Percentiles rank a stretch among this genome's conserved stretches.
These are phyloP conservation scores for Nesogale talazaci DNA, from an alignment of 2,113 vertebrate species.

Conservation along the genomic window DNA sequence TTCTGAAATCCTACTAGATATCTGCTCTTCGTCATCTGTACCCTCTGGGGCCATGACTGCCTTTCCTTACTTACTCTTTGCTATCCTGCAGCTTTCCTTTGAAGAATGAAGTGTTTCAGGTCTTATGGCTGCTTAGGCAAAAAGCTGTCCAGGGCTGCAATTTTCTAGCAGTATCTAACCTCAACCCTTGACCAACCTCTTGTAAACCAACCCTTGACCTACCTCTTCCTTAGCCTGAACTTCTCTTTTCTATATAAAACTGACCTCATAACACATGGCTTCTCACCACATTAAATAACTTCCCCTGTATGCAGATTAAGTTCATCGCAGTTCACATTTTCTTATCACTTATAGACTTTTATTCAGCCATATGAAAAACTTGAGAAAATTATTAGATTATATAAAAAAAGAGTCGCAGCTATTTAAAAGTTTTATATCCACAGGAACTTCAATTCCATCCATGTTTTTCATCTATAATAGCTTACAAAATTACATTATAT, in stretches of 20 bases:
- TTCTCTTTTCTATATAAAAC: constrained; percentile 51
- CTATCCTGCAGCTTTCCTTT: neutral
- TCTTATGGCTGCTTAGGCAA: neutral
- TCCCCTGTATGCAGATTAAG: neutral
- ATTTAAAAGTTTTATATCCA: neutral
- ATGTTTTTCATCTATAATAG: neutral
- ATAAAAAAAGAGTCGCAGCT: neutral
- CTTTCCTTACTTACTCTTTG: neutral
- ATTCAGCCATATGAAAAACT: neutral
- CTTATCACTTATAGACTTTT: neutral
- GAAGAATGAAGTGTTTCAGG: neutral
- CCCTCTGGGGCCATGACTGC: neutral
- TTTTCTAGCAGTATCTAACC: neutral
- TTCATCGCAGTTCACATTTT: neutral
- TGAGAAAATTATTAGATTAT: neutral
- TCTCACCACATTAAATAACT: constrained; percentile 18
- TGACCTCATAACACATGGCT: constrained; percentile 60
- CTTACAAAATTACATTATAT: constrained; percentile 42
- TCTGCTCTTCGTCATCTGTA: neutral
- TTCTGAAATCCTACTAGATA: constrained; percentile 5
- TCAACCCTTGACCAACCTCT: constrained; percentile 8
- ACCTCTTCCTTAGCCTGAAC: constrained; percentile 59
- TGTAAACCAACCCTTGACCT: constrained; percentile 1
- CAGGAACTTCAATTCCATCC: neutral
- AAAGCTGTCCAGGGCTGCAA: neutral